phyloP scores from a whole-genome alignment of 2,797 vertebrate species.

The Babyrousa celebensis region DNA sequence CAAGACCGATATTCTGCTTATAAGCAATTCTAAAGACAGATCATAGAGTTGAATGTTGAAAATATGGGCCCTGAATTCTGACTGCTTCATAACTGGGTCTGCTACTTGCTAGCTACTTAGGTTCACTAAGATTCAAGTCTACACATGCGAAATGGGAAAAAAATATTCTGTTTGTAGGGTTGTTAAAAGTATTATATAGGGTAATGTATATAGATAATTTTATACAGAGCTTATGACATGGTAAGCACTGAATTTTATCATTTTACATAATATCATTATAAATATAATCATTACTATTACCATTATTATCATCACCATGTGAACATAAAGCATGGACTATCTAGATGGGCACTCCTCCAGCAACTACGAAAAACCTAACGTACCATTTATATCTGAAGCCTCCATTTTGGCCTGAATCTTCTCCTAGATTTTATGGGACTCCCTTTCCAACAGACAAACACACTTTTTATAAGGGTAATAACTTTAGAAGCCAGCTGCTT shows the following conservation, averaged over 20 bases:
- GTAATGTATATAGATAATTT: not conserved
- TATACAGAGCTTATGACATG: not conserved
- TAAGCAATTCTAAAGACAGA: not conserved
- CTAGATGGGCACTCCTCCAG: not conserved
- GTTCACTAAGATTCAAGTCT: not conserved
- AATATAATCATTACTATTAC: not conserved
- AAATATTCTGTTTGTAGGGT: not conserved
- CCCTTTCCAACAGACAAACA: not conserved
- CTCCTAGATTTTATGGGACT: not conserved
- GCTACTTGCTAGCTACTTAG: too few relatives aligned
- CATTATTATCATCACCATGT: not conserved
- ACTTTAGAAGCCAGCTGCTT: not conserved
- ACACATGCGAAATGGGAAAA: not conserved
- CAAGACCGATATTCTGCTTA: not conserved
- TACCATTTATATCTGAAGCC: not conserved
- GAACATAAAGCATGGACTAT: not conserved
- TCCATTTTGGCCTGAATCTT: not conserved
- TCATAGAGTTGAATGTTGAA: not conserved
- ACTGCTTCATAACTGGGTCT: fast-evolving
- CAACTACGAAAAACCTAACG: not conserved
- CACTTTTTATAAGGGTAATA: not conserved
- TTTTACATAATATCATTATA: not conserved
- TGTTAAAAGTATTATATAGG: not conserved
- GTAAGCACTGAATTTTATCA: not conserved
- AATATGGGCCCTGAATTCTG: not conserved